Conservation (phyloP, 1,140 invertebrate genomes). For the Patella vulgata region DNA sequence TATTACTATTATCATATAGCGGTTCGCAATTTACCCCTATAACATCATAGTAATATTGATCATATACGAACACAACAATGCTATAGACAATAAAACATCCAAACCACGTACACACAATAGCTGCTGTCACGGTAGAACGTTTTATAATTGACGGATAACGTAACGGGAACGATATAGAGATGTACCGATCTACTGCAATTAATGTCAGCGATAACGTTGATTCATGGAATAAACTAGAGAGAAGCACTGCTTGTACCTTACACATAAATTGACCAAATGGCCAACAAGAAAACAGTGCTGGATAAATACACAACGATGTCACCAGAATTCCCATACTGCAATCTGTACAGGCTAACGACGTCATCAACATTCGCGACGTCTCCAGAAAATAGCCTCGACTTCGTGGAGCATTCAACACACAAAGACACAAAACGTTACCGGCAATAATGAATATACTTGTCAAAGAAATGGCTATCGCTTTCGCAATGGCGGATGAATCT, state of each 20-base stretch:
- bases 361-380: slow-evolving; percentile 32
- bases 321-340: slow-evolving; percentile 29
- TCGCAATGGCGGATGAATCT: background rate
- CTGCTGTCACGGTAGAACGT: slow-evolving; percentile 17
- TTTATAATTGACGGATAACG: slow-evolving; percentile 28
- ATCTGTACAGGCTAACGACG: slow-evolving; percentile 33
- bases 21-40: slow-evolving; percentile 39
- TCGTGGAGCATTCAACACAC: slow-evolving; percentile 22
- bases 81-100: slow-evolving; percentile 28
- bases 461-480: slow-evolving; percentile 17
- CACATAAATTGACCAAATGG: slow-evolving; percentile 86
- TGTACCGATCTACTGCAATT: slow-evolving; percentile 94
- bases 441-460: slow-evolving; percentile 24
- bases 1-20: slow-evolving; percentile 18
- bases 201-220: slow-evolving; percentile 93
- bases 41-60: slow-evolving; percentile 33
- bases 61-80: slow-evolving; percentile 24
- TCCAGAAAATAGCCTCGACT: slow-evolving; percentile 20
- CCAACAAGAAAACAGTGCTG: slow-evolving; percentile 71
- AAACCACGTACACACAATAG: slow-evolving; percentile 27
- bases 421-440: slow-evolving; percentile 30
- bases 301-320: slow-evolving; percentile 28
- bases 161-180: slow-evolving; percentile 95
- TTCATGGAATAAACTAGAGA: slow-evolving; percentile 83
- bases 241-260: slow-evolving; percentile 87